Evolutionary conservation across 2,888 invertebrate genomes (phyloP), one percentile per base, ranked within the genome.

Genomic region (Phrixothrix hirtus): DNA sequence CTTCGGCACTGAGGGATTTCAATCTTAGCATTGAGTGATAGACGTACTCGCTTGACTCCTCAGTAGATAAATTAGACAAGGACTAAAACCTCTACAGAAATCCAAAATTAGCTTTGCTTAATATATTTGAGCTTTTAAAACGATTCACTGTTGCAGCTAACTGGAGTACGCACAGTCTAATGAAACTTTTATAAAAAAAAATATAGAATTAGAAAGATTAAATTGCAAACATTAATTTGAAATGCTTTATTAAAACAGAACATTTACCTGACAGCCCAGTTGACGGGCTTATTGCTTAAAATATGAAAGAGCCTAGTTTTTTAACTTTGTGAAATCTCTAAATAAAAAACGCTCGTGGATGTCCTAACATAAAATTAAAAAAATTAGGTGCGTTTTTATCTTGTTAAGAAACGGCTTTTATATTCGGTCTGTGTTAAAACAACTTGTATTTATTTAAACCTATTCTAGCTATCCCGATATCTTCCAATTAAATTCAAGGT

Each of bases 61-160:
- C 35, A 32, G 26, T 43, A 26, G 43, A 43, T 43, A 43, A 43
- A 43, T 43, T 43, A 34, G 25, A 34, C 16, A 11, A 35, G 43
- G 43, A 43, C 16, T 43, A 43, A 31, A 30, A 31, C 17, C 31
- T 41, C 30, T 31, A 31, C 41, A 17, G 31, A 17, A 31, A 41
- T 41, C 31, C 30, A 29, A 41, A 41, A 41, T 41, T 41, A n/a
- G n/a, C n/a, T n/a, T n/a, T n/a, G n/a, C n/a, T n/a, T n/a, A n/a
- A n/a, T n/a, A n/a, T n/a, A n/a, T n/a, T n/a, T n/a, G n/a, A n/a
- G n/a, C n/a, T n/a, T n/a, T n/a, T n/a, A n/a, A n/a, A n/a, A n/a
- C n/a, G n/a, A n/a, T n/a, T n/a, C n/a, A n/a, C n/a, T n/a, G n/a
- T n/a, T n/a, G n/a, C n/a, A n/a, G n/a, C n/a, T n/a, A n/a, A n/a